phyloP scores from a whole-genome alignment of 2,113 vertebrate species.

The Silurus asotus region DNA sequence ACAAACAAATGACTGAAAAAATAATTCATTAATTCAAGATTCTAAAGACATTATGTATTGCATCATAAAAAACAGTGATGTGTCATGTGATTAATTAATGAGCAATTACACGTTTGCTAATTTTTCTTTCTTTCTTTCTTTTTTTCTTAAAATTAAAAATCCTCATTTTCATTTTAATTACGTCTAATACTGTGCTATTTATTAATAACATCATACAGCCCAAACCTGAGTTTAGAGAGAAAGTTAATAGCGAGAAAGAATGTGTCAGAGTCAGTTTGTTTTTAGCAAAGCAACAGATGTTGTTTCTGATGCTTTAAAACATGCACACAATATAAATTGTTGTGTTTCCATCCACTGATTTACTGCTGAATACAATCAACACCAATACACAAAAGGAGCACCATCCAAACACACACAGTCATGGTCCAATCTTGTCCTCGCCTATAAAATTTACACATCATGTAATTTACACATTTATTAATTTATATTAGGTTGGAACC shows the following conservation, averaged over 20 bases:
- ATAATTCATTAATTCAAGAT: too few species aligned
- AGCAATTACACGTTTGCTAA: not conserved
- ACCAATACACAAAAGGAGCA: not conserved
- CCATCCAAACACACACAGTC: not conserved
- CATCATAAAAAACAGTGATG: not conserved
- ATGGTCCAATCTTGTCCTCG: not conserved
- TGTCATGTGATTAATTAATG: not conserved
- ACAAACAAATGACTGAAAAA: not conserved
- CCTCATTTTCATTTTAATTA: not conserved
- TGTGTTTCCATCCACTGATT: not conserved
- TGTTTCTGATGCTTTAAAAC: not conserved
- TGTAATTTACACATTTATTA: not conserved
- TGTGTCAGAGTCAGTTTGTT: constrained; percentile 17
- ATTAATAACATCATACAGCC: not conserved
- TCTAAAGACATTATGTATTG: not conserved
- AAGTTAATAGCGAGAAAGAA: constrained; percentile 13
- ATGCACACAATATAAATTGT: not conserved
- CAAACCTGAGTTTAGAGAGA: not conserved
- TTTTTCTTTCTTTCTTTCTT: too few species aligned
- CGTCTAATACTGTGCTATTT: not conserved
- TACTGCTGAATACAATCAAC: not conserved
- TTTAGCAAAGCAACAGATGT: constrained; percentile 21
- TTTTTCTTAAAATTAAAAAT: too few species aligned
- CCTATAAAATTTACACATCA: not conserved
- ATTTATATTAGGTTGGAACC: not conserved